Evolutionary conservation across 1,140 invertebrate species (phyloP).

Genomic region (Solenopsis fugax): DNA sequence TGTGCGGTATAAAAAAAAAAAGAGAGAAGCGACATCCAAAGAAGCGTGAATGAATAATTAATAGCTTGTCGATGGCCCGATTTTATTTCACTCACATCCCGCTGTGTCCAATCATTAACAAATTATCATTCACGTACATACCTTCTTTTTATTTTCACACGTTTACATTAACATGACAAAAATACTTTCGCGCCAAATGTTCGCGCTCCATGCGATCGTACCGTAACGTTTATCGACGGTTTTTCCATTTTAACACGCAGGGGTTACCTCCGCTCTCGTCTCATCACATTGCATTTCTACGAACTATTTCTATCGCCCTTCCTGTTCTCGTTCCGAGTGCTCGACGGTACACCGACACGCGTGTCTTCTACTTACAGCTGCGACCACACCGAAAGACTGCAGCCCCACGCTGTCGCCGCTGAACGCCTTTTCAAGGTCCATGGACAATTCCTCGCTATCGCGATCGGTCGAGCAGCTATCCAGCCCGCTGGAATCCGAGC

Average conservation of each 20-base stretch:
- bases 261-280: conserved; percentile 13
- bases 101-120: background rate
- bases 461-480: conserved; percentile 93
- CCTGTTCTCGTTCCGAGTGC: background rate
- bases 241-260: background rate
- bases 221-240: background rate
- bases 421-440: conserved; percentile 92
- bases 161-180: background rate
- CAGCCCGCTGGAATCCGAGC: conserved; percentile 89
- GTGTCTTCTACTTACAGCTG: conserved; percentile 83
- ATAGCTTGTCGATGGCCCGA: background rate
- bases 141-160: background rate
- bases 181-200: background rate
- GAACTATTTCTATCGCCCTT: background rate
- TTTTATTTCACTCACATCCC: background rate
- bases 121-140: background rate
- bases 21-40: background rate
- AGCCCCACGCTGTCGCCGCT: conserved; percentile 93
- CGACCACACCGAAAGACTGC: conserved; percentile 93
- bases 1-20: too few species aligned
- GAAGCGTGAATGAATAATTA: background rate
- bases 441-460: conserved; percentile 90
- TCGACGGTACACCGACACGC: background rate
- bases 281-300: background rate
- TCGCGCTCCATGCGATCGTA: background rate